phyloP scores from a whole-genome alignment of 2,888 invertebrate genomes.

The Oscheius sp. region DNA sequence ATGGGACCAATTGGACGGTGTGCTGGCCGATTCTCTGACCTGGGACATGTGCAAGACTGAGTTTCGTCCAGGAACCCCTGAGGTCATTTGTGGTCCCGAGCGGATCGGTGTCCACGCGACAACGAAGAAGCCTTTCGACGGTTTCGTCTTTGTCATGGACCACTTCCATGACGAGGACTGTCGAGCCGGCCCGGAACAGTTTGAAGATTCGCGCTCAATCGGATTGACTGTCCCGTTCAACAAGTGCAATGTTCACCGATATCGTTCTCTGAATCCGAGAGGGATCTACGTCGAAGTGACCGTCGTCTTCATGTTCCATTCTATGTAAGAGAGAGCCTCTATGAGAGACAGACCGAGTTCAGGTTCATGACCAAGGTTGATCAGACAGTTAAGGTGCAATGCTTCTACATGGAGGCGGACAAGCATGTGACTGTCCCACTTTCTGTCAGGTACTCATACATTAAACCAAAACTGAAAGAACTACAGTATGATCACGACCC shows the following conservation, averaged over 20 bases:
- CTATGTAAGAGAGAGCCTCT: slow-evolving; percentile 41
- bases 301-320: slow-evolving; percentile 72
- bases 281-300: slow-evolving; percentile 73
- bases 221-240: slow-evolving; percentile 72
- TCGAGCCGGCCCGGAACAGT: slow-evolving; percentile 68
- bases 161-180: slow-evolving; percentile 70
- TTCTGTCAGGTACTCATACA: slow-evolving; percentile 67
- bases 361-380: slow-evolving; percentile 73
- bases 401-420: slow-evolving; percentile 74
- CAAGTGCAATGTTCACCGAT: slow-evolving; percentile 71
- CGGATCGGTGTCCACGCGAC: slow-evolving; percentile 72
- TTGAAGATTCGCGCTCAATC: slow-evolving; percentile 65
- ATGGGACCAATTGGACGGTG: slow-evolving; percentile 70
- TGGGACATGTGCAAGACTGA: slow-evolving; percentile 73
- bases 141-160: slow-evolving; percentile 72
- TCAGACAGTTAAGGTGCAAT: slow-evolving; percentile 73
- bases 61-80: slow-evolving; percentile 71
- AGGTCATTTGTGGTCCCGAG: slow-evolving; percentile 72
- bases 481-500: slow-evolving; percentile 72
- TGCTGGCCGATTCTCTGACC: slow-evolving; percentile 69
- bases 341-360: slow-evolving; percentile 59
- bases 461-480: not conserved
- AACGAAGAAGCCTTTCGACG: slow-evolving; percentile 72
- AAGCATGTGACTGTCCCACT: slow-evolving; percentile 71
- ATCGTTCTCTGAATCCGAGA: slow-evolving; percentile 71